Evolutionary conservation across 37 sponge, comb jelly and placozoan genomes (phyloP).

Genomic region (Halisarca cf. caerulea): DNA sequence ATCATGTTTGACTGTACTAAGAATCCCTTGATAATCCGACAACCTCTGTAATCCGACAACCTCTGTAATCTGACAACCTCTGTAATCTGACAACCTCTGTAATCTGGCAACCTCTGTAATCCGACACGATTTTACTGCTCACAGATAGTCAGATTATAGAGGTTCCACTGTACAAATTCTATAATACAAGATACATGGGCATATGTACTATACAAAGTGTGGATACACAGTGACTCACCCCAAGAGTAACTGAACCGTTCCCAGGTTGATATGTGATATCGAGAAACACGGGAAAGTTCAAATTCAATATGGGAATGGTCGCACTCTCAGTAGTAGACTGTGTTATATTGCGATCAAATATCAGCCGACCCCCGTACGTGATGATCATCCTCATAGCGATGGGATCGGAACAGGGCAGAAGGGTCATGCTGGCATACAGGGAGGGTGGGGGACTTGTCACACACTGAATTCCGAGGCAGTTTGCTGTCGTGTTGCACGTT

Average conservation of each 20-base stretch:
- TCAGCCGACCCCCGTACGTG: not conserved
- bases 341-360: not conserved
- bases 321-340: not conserved
- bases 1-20: too few species aligned
- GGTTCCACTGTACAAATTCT: too few species aligned
- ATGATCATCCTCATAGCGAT: not conserved
- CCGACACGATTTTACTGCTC: too few species aligned
- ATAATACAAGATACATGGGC: too few species aligned
- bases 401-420: not conserved
- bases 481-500: not conserved
- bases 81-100: too few species aligned
- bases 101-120: too few species aligned
- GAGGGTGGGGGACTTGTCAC: too few species aligned
- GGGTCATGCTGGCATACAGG: not conserved
- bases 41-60: too few species aligned
- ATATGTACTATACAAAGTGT: too few species aligned
- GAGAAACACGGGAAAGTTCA: not conserved
- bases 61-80: too few species aligned
- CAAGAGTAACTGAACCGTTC: not conserved
- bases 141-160: too few species aligned
- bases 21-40: too few species aligned
- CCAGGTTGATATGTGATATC: not conserved
- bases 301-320: not conserved
- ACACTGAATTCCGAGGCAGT: slow-evolving; percentile 4
- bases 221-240: slow-evolving; percentile 8